Evolutionary conservation across 2,113 vertebrate species (phyloP).

Genomic region (Notechis scutatus): DNA sequence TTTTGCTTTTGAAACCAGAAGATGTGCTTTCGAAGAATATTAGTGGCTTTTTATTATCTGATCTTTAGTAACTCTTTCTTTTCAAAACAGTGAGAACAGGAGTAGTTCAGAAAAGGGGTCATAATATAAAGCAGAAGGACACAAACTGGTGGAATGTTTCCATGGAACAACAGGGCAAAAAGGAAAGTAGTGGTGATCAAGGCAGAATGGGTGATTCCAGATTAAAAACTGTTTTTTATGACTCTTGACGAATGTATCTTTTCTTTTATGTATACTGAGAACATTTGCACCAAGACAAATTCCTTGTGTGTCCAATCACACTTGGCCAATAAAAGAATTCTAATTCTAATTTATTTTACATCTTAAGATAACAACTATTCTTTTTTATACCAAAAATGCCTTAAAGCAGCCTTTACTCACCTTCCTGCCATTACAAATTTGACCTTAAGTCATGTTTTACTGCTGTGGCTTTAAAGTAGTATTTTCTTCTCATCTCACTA

Average conservation of each 20-base stretch:
- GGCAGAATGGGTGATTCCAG: neutral
- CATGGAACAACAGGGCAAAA: neutral
- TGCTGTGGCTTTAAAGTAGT: neutral
- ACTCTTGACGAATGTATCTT: too few species aligned
- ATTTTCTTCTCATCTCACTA: neutral
- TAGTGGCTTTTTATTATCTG: neutral
- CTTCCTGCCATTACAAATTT: neutral
- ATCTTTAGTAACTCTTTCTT: neutral
- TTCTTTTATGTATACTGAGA: too few species aligned
- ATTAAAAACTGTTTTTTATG: neutral
- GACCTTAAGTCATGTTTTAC: neutral
- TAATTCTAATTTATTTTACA: neutral
- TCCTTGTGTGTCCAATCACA: too few species aligned
- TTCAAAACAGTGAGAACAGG: neutral
- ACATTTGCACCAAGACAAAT: too few species aligned
- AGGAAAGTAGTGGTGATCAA: neutral
- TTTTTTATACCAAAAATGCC: neutral
- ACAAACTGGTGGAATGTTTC: neutral
- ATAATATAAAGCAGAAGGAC: neutral
- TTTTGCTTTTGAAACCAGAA: neutral
- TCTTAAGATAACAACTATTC: neutral
- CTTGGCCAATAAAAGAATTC: too few species aligned
- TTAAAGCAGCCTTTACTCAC: neutral
- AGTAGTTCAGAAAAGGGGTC: neutral
- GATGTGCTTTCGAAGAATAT: neutral